Evolutionary conservation across 2,888 invertebrate genomes (phyloP), one percentile per base, ranked within the genome.

Genomic region (Pegoplata infirma): DNA sequence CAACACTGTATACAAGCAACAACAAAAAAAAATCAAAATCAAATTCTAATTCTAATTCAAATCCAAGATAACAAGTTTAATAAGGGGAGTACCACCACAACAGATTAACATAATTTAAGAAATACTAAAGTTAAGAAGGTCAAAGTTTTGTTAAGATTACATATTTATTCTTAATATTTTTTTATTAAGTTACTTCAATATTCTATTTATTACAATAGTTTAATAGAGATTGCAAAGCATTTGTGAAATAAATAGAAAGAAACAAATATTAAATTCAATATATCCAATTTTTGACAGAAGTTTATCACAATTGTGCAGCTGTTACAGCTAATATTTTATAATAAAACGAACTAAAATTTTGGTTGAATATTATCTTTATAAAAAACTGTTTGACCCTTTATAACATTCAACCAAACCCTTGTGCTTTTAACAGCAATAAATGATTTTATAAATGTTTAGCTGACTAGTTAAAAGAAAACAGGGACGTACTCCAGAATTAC

Each of bases 231-330:
- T n/a, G n/a, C n/a, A n/a, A n/a, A 32, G n/a, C n/a, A n/a, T 40
- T 40, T 40, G 3, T n/a, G n/a, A 32, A 32, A 32, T 10, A 32
- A 8, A 1, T 32, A 32, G 8, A 40, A 25, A 25, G 5, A 40
- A 40, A 40, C 36, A n/a, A n/a, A n/a, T n/a, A n/a, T 40, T 23
- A 56, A 64, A 49, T 49, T 61, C 14, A 63, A 25, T 56, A 63
- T 63, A 32, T 67, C 2, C n/a, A n/a, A n/a, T n/a, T 40, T 56
- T 49, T 49, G 19, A 28, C 28, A 23, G 3, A 76, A 55, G 19
- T 67, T 61, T 40, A 61, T 61, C 49, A 49, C 66, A 61, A 25
- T 23, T 49, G 21, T 55, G 47, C 66, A 72, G 21, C 66, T 66
- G 55, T 55, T 49, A 4, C 4, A 28, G 47, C 3, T 14, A n/a